Evolutionary conservation across 1,140 invertebrate genomes (phyloP), one percentile per base, ranked within the genome.

Genomic region (Aphaenogaster floridana): DNA sequence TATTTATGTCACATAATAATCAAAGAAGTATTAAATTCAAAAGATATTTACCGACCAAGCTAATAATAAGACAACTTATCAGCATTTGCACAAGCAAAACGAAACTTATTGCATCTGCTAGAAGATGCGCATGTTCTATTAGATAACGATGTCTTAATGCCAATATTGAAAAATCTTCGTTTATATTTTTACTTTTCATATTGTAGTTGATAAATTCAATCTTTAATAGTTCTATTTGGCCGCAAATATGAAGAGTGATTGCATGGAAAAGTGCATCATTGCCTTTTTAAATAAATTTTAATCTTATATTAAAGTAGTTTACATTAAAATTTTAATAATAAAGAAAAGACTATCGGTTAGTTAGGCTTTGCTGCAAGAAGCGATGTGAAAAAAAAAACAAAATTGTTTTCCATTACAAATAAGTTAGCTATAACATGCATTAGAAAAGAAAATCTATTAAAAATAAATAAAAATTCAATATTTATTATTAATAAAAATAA

Each of bases 201-300:
- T 68, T 39, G 15, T 57, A 28, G 3, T 81, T 28, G 45, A 39
- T 5, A 45, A 86, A 57, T 6, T 76, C 48, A 0, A 15, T 21
- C 48, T 36, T 39, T 15, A 90, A 34, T 39, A 90, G 50, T 45
- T 90, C 54, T 2, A 90, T 21, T 48, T 90, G 89, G 4, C 72
- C 87, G 7, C 87, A 85, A 2, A 89, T 17, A 42, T 90, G 89
- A 39, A 69, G 50, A 0, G 69, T 72, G 1, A 90, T 45, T 8
- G 42, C 71, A 17, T 86, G 48, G 57, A 86, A 86, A 69, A 89
- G 4, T 2, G 57, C n/a, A 39, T 89, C 88, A 28, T 42, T 72
- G n/a, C 88, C 88, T 88, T 77, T 45, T n/a, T 36, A 42, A 21
- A 21, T 36, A 42, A n/a, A n/a, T n/a, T n/a, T n/a, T n/a, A n/a